Conservation (phyloP, 2,797 vertebrate genomes). For the Mormyrus hasselquistii region DNA sequence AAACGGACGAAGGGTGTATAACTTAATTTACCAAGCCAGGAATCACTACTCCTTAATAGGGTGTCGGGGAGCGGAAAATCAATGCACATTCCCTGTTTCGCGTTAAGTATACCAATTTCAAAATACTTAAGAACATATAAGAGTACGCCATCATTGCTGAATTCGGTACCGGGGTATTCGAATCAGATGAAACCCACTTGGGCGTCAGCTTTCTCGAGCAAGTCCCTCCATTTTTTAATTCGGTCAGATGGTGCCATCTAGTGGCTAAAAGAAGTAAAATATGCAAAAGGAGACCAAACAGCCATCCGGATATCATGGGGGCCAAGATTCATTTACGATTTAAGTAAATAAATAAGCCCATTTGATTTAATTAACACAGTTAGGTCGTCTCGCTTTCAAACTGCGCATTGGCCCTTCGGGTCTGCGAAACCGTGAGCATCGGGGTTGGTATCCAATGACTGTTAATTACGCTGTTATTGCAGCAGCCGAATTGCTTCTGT, state of each 20-base stretch:
- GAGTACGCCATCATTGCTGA: background rate
- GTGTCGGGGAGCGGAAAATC: background rate
- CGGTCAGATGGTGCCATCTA: slow-evolving; percentile 62
- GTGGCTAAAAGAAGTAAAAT: slow-evolving; percentile 54
- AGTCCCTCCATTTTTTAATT: slow-evolving; percentile 36
- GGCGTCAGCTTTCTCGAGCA: background rate
- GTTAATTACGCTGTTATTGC: background rate
- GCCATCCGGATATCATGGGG: background rate
- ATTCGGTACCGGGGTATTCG: background rate
- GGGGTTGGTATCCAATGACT: background rate
- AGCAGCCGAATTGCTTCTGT: background rate
- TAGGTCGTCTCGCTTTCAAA: background rate
- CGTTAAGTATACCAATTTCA: background rate
- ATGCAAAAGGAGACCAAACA: slow-evolving; percentile 14
- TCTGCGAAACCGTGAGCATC: background rate
- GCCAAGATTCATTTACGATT: background rate
- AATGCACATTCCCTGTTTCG: background rate
- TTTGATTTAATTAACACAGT: background rate
- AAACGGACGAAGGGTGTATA: background rate
- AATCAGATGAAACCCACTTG: background rate
- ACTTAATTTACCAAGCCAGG: background rate
- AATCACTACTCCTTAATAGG: background rate
- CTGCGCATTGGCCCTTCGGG: background rate
- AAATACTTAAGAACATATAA: background rate
- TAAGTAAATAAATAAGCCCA: background rate